Base-by-base conservation (phyloP, 2,888 invertebrate genomes). In the Campoletis raptor region DNA sequence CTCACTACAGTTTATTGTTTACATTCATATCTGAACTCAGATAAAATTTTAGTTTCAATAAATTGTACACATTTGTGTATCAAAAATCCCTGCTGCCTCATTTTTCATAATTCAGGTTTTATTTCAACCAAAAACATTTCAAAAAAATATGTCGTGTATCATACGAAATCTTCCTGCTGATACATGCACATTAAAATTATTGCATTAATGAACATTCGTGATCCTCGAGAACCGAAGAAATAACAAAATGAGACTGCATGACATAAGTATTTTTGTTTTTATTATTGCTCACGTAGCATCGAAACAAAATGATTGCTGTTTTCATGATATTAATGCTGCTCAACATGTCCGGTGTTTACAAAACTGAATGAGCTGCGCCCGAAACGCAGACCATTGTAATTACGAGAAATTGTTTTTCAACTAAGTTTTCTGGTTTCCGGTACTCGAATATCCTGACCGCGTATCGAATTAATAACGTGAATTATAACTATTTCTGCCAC, bases 301-400 rank as follows among this genome's bases (percentile, higher is more conserved):
- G 70, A 66, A 70, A 57, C 76, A 52, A 83, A 81, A 86, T 86
- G 80, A 66, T 77, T n/a, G 74, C 54, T 72, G 70, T 77, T 72
- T 57, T 61, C 72, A 73, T 78, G 57, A 57, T 18, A 30, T 18
- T 54, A 30, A 52, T 54, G 70, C 48, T 67, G 70, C 30, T 78
- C 36, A 21, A 40, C 42, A 69, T 57, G 70, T 80, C 79, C 79
- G 70, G 79, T 70, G 45, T 80, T 54, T 52, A 37, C 24, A 18
- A n/a, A 70, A 64, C 52, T 74, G 74, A 37, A 48, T 64, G 40
- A 40, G 67, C 54, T 72, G 40, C 48, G 66, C 72, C 73, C 85
- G 77, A 64, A 77, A 66, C 54, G 48, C n/a, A 45, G 21, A 9
- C 10, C 37, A 4, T 9, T 37, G 21, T 15, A 52, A 67, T 40